phyloP scores from a whole-genome alignment of 2,888 invertebrate species.

The Rhabditophanes sp. region DNA sequence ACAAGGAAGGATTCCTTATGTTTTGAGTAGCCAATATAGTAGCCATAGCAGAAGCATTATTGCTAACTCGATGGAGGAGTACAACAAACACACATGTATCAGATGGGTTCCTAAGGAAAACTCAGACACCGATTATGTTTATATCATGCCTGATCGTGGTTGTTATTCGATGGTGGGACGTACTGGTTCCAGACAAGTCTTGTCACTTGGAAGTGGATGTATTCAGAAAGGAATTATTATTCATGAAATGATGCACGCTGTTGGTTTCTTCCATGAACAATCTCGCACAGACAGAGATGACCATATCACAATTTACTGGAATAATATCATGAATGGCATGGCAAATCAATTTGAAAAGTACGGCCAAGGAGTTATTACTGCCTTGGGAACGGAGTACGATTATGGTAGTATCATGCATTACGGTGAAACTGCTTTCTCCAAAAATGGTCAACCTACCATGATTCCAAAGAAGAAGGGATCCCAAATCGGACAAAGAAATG shows the following conservation, averaged over 20 bases:
- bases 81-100: slow-evolving; percentile 34
- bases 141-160: slow-evolving; percentile 41
- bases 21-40: slow-evolving; percentile 38
- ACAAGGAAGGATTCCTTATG: slow-evolving; percentile 36
- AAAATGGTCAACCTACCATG: slow-evolving; percentile 41
- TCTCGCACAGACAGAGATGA: slow-evolving; percentile 31
- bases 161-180: slow-evolving; percentile 42
- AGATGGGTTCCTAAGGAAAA: slow-evolving; percentile 37
- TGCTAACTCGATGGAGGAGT: slow-evolving; percentile 41
- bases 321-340: slow-evolving; percentile 23
- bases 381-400: slow-evolving; percentile 37
- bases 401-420: slow-evolving; percentile 42
- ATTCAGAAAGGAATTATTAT: slow-evolving; percentile 43
- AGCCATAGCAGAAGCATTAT: slow-evolving; percentile 42
- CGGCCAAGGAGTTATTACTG: slow-evolving; percentile 34
- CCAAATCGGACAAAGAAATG: slow-evolving; percentile 36
- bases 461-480: slow-evolving; percentile 30
- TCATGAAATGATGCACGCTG: slow-evolving; percentile 42
- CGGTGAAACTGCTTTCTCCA: slow-evolving; percentile 34
- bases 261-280: slow-evolving; percentile 41
- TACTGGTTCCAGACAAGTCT: slow-evolving; percentile 28
- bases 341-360: slow-evolving; percentile 42
- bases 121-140: slow-evolving; percentile 36
- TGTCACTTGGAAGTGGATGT: slow-evolving; percentile 40
- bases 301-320: slow-evolving; percentile 39